Evolutionary conservation across 1,140 invertebrate genomes (phyloP).

Genomic region (Tigriopus japonicus): DNA sequence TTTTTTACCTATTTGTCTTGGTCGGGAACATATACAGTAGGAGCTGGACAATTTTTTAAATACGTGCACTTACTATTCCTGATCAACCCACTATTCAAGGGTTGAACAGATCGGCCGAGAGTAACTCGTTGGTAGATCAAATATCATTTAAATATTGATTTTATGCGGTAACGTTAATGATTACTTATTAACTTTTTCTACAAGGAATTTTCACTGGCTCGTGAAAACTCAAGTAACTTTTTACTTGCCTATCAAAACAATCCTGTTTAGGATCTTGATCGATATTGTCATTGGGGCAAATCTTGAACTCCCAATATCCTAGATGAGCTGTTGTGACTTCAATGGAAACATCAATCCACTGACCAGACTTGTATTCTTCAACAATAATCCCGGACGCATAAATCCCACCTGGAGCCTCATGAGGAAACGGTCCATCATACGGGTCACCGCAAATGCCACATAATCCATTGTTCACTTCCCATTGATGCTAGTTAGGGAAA

Average conservation of each 20-base stretch:
- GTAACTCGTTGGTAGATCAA: too few species aligned
- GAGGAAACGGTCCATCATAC: constrained; percentile 25
- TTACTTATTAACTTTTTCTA: too few species aligned
- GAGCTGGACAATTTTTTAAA: not conserved
- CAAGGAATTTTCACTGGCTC: too few species aligned
- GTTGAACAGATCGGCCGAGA: too few species aligned
- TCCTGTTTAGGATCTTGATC: constrained; percentile 36
- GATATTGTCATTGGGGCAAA: constrained; percentile 44
- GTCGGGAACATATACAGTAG: too few species aligned
- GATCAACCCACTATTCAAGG: too few species aligned
- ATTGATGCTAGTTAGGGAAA: not conserved
- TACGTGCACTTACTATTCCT: too few species aligned
- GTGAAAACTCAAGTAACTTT: too few species aligned
- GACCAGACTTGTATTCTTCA: constrained; percentile 43
- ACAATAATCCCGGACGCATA: constrained; percentile 60
- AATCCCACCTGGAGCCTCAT: constrained; percentile 61
- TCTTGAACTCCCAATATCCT: constrained; percentile 69
- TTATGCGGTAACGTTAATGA: too few species aligned
- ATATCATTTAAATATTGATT: too few species aligned
- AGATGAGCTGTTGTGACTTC: constrained; percentile 35
- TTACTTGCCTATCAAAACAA: constrained; percentile 44
- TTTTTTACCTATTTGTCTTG: too few species aligned
- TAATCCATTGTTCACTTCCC: not conserved
- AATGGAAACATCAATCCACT: constrained; percentile 43
- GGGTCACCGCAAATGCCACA: not conserved